phyloP scores from a whole-genome alignment of 2,797 vertebrate species.

The Sorex maritimensis region DNA sequence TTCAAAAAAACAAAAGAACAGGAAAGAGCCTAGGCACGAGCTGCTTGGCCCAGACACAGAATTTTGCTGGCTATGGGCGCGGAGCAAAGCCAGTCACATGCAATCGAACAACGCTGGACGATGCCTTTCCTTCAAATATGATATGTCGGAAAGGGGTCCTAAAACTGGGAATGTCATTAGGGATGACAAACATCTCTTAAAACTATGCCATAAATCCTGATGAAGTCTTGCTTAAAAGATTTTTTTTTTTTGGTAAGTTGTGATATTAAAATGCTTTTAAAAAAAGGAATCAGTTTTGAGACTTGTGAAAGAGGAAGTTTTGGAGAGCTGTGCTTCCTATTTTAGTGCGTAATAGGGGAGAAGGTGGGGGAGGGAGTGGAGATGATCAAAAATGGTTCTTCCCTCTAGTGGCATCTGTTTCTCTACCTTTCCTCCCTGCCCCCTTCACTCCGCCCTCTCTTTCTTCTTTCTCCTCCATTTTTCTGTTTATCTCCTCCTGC shows the following conservation, averaged over 20 bases:
- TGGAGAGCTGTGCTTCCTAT: constrained; percentile 7
- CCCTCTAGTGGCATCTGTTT: not conserved
- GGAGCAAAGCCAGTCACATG: not conserved
- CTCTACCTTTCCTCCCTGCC: no score
- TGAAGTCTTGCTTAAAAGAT: constrained; percentile 2
- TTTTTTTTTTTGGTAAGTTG: constrained; percentile 18
- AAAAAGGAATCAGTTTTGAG: constrained; percentile 45
- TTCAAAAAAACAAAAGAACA: constrained; percentile 65
- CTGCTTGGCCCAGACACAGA: not conserved
- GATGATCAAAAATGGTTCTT: not conserved
- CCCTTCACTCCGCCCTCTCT: no score
- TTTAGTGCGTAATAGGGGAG: constrained; percentile 11
- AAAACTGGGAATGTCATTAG: constrained; percentile 5
- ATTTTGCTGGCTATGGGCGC: not conserved
- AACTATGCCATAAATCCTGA: constrained; percentile 2
- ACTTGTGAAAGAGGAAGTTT: constrained; percentile 69
- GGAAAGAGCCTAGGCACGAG: constrained; percentile 34
- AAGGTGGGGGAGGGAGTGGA: not conserved
- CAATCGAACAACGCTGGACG: not conserved
- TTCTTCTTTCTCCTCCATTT: no score
- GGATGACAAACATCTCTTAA: constrained; percentile 14
- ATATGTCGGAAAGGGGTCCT: constrained; percentile 34
- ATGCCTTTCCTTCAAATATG: not conserved
- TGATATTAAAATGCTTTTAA: constrained; percentile 36
- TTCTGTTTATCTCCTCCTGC: no score